These are phyloP conservation scores for Lithophane leautieri DNA, from an alignment of 2,888 invertebrate genomes.

Conservation along the genomic window DNA sequence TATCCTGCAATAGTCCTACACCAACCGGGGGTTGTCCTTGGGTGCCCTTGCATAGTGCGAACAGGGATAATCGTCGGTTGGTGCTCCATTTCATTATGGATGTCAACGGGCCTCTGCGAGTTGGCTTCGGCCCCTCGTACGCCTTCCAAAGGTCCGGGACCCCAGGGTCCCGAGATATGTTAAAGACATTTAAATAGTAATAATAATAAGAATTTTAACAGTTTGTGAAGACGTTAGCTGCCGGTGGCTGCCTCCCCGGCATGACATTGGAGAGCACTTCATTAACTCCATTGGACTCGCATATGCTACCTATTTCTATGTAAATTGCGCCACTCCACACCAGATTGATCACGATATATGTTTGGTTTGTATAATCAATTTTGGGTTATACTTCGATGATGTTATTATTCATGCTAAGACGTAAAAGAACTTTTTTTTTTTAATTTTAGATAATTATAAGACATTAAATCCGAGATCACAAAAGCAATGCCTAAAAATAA, in stretches of 20 bases:
- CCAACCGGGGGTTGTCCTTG: no score
- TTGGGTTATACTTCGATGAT: conserved; percentile 18
- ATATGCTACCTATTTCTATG: conserved; percentile 66
- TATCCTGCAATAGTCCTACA: no score
- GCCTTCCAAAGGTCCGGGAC: no score
- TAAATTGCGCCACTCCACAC: conserved; percentile 53
- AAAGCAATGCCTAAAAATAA: neutral
- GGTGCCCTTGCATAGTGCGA: no score
- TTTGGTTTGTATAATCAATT: conserved; percentile 21
- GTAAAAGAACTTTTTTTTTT: neutral
- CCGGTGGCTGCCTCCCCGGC: conserved; percentile 3
- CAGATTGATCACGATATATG: conserved; percentile 54
- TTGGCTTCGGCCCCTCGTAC: no score
- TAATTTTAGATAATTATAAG: neutral
- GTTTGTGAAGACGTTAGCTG: conserved; percentile 21
- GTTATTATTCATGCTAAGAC: neutral
- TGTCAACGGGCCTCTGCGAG: no score
- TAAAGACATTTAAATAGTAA: no score
- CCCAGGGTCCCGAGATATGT: no score
- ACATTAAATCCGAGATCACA: neutral
- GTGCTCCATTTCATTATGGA: no score
- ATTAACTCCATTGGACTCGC: conserved; percentile 56
- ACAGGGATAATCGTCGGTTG: no score
- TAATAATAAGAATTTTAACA: conserved; percentile 7
- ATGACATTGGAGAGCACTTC: conserved; percentile 46